Evolutionary conservation across 2,113 vertebrate species (phyloP).

Genomic region (Hepsetus odoe): DNA sequence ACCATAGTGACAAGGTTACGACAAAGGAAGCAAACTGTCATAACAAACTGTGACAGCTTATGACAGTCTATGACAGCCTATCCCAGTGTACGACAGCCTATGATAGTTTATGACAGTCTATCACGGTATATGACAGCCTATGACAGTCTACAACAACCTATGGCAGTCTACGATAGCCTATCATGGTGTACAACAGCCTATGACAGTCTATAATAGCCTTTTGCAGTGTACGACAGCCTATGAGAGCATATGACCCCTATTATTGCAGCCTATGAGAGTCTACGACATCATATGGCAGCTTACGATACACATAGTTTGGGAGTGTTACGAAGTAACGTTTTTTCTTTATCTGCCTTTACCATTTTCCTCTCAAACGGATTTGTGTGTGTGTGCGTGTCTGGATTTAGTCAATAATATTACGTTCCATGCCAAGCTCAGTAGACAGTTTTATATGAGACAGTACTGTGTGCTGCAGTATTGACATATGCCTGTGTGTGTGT

Average conservation of each 20-base stretch:
- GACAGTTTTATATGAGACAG: background rate
- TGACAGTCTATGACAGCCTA: background rate
- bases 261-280: too few species aligned
- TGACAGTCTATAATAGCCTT: background rate
- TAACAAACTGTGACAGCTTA: background rate
- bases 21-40: too few species aligned
- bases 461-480: background rate
- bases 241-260: too few species aligned
- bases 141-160: background rate
- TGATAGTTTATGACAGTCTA: background rate
- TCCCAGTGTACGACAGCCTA: background rate
- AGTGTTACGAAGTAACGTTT: too few species aligned
- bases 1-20: too few species aligned
- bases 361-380: too few species aligned
- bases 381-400: slow-evolving; percentile 23
- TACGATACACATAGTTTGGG: too few species aligned
- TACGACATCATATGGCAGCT: too few species aligned
- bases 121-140: background rate
- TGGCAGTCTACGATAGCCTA: background rate
- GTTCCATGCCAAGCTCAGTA: slow-evolving; percentile 33
- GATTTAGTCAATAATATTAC: slow-evolving; percentile 40
- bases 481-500: background rate
- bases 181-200: background rate
- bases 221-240: too few species aligned
- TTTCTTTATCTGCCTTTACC: too few species aligned